Conservation (phyloP, 1,140 invertebrate genomes). For the Lutraria rhynchaena region DNA sequence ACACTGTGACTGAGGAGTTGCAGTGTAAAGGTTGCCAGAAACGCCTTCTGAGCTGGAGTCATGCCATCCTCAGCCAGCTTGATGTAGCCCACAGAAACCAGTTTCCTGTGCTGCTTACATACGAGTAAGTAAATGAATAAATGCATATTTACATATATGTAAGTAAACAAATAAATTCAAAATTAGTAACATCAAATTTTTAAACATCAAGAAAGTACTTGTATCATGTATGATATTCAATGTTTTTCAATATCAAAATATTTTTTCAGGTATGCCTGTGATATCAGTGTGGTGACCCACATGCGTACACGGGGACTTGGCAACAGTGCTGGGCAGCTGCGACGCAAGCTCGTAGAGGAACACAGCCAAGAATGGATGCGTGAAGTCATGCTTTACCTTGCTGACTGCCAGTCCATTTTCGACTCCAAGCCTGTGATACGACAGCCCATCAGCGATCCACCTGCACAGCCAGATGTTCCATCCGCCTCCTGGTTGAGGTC, state of each 20-base stretch:
- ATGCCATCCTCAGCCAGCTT: slow-evolving; percentile 1
- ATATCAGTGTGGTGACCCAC: too few relatives aligned
- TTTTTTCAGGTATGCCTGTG: too few relatives aligned
- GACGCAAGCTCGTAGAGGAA: slow-evolving; percentile 1
- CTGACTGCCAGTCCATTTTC: slow-evolving; percentile 20
- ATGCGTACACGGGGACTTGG: slow-evolving; percentile 44
- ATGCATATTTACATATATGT: neutral
- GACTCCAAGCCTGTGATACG: neutral
- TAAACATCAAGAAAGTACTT: too few relatives aligned
- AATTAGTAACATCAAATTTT: too few relatives aligned
- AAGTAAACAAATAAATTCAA: too few relatives aligned
- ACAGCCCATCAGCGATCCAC: neutral
- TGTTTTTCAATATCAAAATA: too few relatives aligned
- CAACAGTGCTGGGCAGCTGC: slow-evolving; percentile 30
- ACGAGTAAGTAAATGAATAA: slow-evolving; percentile 9
- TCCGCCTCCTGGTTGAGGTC: slow-evolving; percentile 32
- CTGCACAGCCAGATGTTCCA: slow-evolving; percentile 2
- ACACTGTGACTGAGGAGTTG: slow-evolving; percentile 15
- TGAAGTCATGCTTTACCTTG: neutral
- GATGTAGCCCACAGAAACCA: neutral
- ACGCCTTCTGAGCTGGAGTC: slow-evolving; percentile 3
- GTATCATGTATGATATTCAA: too few relatives aligned
- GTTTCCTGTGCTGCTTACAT: slow-evolving; percentile 13
- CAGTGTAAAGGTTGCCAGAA: slow-evolving; percentile 13
- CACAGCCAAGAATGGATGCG: slow-evolving; percentile 7